Conservation (phyloP, 1,140 invertebrate genomes). For the Drosophila cardini region DNA sequence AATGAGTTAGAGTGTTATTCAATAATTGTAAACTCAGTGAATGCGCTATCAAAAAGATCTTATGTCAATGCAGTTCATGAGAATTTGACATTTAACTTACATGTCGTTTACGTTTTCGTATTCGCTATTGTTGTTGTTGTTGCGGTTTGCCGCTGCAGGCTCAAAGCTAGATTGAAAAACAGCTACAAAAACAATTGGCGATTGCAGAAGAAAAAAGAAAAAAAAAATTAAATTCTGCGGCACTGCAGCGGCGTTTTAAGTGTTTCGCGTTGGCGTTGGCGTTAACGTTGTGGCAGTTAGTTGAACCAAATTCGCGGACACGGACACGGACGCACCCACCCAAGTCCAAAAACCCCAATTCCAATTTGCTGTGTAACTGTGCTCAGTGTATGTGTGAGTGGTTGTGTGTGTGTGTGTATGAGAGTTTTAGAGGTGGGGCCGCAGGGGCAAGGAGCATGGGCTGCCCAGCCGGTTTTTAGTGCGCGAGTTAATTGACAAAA, state of each 20-base stretch:
- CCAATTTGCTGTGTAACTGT: constrained; percentile 35
- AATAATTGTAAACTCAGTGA: constrained; percentile 4
- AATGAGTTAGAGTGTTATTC: constrained; percentile 28
- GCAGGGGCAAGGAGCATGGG: constrained; percentile 63
- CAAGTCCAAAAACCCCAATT: constrained; percentile 50
- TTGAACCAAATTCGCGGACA: constrained; percentile 61
- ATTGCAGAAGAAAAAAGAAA: constrained; percentile 19
- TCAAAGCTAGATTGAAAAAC: constrained; percentile 26
- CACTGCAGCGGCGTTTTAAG: constrained; percentile 28
- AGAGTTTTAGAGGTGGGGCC: constrained; percentile 21
- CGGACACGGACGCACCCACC: constrained; percentile 74
- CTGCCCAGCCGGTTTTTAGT: constrained; percentile 55
- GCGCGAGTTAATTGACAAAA: constrained; percentile 73
- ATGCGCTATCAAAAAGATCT: constrained; percentile 10
- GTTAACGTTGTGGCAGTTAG: constrained; percentile 31
- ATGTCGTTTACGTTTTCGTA: constrained; percentile 12
- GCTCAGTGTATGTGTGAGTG: constrained; percentile 10
- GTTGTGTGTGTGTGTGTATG: constrained; percentile 26
- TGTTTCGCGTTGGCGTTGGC: constrained; percentile 36
- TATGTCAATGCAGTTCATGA: constrained; percentile 58
- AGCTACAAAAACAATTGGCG: constrained; percentile 33
- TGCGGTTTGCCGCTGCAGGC: constrained; percentile 36
- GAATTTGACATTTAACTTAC: constrained; percentile 75
- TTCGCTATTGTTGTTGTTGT: constrained; percentile 16
- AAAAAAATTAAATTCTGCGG: not conserved